These are phyloP conservation scores for Troglohyphantes excavatus DNA, from an alignment of 2,888 invertebrate species.

Conservation along the genomic window DNA sequence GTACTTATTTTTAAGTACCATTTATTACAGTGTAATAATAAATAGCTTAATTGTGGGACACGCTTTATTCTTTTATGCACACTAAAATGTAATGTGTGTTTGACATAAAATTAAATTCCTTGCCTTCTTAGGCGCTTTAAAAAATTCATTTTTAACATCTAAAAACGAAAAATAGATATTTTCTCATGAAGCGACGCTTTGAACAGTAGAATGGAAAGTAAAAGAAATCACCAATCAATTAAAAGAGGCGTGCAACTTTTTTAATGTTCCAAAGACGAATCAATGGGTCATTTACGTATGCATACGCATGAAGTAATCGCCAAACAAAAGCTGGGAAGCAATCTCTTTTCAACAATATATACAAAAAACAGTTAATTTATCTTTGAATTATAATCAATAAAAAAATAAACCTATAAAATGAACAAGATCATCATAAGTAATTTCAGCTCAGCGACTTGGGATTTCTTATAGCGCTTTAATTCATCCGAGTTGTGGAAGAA, in stretches of 20 bases:
- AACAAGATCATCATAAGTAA: constrained; percentile 20
- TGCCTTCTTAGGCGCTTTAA: no score
- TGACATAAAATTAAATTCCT: no score
- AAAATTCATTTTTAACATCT: no score
- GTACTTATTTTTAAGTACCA: no score
- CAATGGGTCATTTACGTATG: background rate
- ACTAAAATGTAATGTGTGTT: no score
- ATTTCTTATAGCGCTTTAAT: background rate
- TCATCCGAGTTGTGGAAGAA: constrained; percentile 17
- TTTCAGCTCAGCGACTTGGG: background rate
- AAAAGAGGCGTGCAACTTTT: background rate
- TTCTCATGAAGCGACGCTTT: background rate
- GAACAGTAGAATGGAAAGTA: background rate
- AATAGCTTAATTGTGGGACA: no score
- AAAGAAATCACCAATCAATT: background rate
- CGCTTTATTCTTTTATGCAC: no score
- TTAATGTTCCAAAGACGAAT: background rate
- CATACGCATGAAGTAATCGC: background rate
- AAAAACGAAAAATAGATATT: background rate
- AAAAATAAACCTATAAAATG: constrained; percentile 14
- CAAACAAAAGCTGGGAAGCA: background rate
- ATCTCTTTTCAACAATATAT: background rate
- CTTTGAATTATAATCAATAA: background rate
- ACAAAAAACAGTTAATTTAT: background rate
- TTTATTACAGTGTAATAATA: no score